These are phyloP conservation scores for Pseudanteris insignis DNA, from an alignment of 2,888 invertebrate genomes.

Conservation along the genomic window DNA sequence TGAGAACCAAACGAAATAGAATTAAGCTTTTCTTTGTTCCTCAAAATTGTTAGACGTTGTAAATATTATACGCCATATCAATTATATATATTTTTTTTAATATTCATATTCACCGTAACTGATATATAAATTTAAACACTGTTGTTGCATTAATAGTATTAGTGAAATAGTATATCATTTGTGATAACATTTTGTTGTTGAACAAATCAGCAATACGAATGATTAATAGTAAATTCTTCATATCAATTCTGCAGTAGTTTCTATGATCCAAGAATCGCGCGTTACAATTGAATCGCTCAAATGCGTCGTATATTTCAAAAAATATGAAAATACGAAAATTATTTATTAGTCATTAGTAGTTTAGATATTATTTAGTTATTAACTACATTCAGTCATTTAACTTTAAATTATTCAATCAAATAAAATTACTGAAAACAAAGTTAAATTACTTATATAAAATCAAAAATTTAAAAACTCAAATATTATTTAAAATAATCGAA, in stretches of 20 bases:
- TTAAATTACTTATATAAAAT: no score
- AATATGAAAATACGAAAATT: no score
- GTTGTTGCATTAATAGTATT: constrained; percentile 28
- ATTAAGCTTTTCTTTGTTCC: constrained; percentile 32
- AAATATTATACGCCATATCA: constrained; percentile 39
- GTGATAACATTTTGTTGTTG: constrained; percentile 14
- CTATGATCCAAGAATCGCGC: constrained; percentile 23
- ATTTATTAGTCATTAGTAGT: no score
- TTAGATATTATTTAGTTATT: no score
- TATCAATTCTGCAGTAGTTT: constrained; percentile 30
- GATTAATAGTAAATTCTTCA: constrained; percentile 26
- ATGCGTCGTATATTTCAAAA: no score
- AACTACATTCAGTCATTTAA: no score
- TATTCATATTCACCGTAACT: constrained; percentile 29
- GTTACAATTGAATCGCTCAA: no score
- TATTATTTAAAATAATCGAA: no score
- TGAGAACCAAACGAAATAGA: constrained; percentile 33
- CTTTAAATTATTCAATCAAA: no score
- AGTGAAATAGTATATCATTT: constrained; percentile 15
- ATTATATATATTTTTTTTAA: constrained; percentile 37
- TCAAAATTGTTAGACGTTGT: constrained; percentile 32
- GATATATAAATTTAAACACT: constrained; percentile 26
- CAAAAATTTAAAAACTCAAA: no score
- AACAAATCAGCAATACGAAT: constrained; percentile 27
- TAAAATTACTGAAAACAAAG: no score